phyloP scores from a whole-genome alignment of 2,113 vertebrate genomes.

The Macaca mulatta region DNA sequence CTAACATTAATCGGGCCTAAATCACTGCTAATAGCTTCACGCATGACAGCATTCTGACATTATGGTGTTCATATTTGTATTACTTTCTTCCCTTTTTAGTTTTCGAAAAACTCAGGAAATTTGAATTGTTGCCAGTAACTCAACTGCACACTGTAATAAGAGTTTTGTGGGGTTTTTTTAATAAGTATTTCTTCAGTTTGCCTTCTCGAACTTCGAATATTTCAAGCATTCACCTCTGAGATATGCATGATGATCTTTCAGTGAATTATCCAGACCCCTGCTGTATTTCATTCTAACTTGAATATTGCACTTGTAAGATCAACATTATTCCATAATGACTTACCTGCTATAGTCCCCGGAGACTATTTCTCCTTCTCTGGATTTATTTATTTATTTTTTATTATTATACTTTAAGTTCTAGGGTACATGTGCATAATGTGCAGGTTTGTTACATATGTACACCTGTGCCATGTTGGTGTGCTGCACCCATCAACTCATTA shows the following conservation, averaged over 20 bases:
- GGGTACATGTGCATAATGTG: too few species aligned
- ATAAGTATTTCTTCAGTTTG: background rate
- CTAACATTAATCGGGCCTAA: conserved; percentile 17
- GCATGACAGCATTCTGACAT: background rate
- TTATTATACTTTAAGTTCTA: too few species aligned
- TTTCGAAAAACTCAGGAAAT: conserved; percentile 18
- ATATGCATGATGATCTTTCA: background rate
- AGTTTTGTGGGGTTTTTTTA: background rate
- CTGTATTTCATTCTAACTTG: background rate
- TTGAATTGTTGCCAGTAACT: conserved; percentile 18
- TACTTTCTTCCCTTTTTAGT: background rate
- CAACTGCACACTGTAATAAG: background rate
- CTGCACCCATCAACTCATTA: too few species aligned
- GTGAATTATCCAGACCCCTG: background rate
- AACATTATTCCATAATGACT: conserved; percentile 16
- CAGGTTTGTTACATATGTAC: too few species aligned
- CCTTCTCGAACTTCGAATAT: background rate
- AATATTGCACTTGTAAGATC: background rate
- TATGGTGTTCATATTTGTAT: background rate
- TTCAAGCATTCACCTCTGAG: background rate
- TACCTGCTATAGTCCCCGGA: background rate
- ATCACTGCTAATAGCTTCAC: background rate
- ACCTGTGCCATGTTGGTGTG: too few species aligned
- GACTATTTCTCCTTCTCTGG: background rate
- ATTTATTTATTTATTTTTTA: background rate